Conservation (phyloP, 2,797 vertebrate genomes). For the Hemitrygon akajei region DNA sequence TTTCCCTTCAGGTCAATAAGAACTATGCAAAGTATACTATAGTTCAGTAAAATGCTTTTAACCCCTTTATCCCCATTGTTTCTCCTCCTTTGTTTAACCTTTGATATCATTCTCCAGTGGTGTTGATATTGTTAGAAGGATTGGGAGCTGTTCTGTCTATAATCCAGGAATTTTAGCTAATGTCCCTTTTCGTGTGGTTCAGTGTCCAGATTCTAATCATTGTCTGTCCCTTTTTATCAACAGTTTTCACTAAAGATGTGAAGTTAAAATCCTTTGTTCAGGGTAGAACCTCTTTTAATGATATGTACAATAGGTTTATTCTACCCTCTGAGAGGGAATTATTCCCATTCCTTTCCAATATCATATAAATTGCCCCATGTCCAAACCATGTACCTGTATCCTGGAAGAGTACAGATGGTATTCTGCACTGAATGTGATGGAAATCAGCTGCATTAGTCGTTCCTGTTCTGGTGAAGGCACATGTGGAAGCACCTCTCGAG, state of each 20-base stretch:
- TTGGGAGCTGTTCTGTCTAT: background rate
- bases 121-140: background rate
- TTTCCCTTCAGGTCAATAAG: background rate
- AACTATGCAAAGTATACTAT: constrained; percentile 13
- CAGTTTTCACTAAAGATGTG: background rate
- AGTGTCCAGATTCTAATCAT: background rate
- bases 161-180: background rate
- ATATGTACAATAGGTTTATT: background rate
- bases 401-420: background rate
- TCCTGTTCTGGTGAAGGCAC: background rate
- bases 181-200: background rate
- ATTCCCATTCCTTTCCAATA: background rate
- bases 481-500: background rate
- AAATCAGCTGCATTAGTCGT: background rate
- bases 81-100: background rate
- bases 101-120: background rate
- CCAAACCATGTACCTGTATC: background rate
- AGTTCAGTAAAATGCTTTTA: background rate
- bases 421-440: background rate
- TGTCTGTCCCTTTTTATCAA: background rate
- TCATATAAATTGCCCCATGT: background rate
- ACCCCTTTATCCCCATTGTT: background rate
- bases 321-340: background rate
- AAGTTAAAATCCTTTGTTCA: background rate
- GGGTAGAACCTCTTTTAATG: background rate